Base-by-base conservation (phyloP, 2,113 vertebrate species). In the Urocitellus parryii region DNA sequence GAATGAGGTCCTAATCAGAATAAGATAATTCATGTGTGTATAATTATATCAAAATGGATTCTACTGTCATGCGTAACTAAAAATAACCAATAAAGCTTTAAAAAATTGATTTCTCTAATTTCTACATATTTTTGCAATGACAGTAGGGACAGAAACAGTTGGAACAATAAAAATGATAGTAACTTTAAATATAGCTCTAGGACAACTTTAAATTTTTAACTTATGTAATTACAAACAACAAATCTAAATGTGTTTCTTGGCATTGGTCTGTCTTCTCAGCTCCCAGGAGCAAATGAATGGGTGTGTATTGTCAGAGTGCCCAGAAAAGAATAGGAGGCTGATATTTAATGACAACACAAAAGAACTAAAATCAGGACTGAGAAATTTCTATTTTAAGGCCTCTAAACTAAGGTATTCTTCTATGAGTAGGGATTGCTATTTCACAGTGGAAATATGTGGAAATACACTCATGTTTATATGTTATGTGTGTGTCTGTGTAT, bases 171-270 rank as follows among this genome's bases (percentile, higher is more conserved):
- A 90, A 95, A 70, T 78, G 48, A 37, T 85, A 74, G 53, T 58
- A 68, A 68, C 20, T 86, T 83, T 63, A 77, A 95, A 85, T 39
- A 12, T 77, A 96, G 88, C 34, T 86, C 32, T 73, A 96, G 74
- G 32, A 70, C 90, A 48, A 32, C n/a, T 90, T 94, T 78, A 94
- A 82, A 70, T 90, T 74, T 91, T 45, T 91, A 56, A 80, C 58
- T 88, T 88, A 63, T 32, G 7, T 87, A 87, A 94, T 92, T 92
- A 87, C 56, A 79, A 29, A 88, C 39, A 95, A 76, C 51, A 94
- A 79, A 90, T 85, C 80, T 90, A 89, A 80, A 83, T 80, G 93
- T 56, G 34, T 79, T 96, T 88, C 67, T 90, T 95, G 88, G 88
- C 70, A 86, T 34, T 89, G 76, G 92, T 83, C 56, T 94, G 32